Percentiles rank a stretch among this genome's conserved stretches.
Evolutionary conservation across 2,113 vertebrate genomes (phyloP).

Genomic region (Bolborhynchus lineola): DNA sequence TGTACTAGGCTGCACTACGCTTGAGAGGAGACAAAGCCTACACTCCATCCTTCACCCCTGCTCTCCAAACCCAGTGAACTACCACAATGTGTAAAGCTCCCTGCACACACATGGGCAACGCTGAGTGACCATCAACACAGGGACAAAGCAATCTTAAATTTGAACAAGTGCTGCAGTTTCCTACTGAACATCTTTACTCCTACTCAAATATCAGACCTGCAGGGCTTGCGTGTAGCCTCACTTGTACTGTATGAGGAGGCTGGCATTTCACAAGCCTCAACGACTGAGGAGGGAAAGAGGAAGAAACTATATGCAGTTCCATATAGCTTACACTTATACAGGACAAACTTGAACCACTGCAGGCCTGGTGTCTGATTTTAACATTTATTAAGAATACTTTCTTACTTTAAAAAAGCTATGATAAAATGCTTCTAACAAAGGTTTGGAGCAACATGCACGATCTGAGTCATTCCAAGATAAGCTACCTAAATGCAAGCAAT

Average conservation of each 20-base stretch:
- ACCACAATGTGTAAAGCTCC: neutral
- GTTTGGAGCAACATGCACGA: neutral
- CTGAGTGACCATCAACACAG: neutral
- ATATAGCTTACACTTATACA: neutral
- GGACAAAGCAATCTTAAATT: neutral
- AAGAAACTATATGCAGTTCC: rapidly evolving
- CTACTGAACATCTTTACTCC: neutral
- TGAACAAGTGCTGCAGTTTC: neutral
- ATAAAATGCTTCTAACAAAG: neutral
- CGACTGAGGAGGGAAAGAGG: neutral
- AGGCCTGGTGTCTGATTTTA: neutral
- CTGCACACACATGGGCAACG: rapidly evolving
- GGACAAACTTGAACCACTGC: neutral
- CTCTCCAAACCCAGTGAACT: neutral
- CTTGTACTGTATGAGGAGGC: too few relatives aligned
- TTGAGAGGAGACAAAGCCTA: neutral
- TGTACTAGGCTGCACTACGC: neutral
- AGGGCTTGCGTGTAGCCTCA: neutral
- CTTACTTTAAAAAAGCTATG: neutral
- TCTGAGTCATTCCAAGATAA: neutral
- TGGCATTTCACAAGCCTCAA: neutral
- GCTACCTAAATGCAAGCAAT: neutral
- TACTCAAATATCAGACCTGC: neutral
- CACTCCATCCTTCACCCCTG: neutral
- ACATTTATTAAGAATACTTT: rapidly evolving